phyloP scores from a whole-genome alignment of 2,113 vertebrate species.

The Delphinus delphis region DNA sequence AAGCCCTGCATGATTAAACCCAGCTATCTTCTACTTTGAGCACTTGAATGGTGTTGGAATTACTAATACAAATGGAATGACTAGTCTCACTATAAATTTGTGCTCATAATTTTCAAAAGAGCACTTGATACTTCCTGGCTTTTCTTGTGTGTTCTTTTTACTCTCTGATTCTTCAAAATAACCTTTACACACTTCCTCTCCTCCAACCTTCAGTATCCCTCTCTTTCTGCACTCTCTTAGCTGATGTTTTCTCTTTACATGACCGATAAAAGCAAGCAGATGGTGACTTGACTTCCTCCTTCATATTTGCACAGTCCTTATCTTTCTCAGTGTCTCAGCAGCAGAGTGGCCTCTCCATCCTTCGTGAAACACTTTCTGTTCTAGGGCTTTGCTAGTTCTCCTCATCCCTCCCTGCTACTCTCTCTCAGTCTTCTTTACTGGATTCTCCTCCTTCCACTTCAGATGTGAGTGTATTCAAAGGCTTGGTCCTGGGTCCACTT shows the following conservation, averaged over 20 bases:
- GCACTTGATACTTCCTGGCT: neutral
- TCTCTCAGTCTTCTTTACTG: neutral
- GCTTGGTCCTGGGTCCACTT: neutral
- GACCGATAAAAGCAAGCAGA: neutral
- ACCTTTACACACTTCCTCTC: neutral
- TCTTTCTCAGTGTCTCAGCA: neutral
- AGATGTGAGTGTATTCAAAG: neutral
- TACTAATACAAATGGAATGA: neutral
- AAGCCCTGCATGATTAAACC: neutral
- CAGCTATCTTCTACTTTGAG: neutral
- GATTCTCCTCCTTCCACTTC: neutral
- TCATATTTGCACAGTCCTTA: neutral
- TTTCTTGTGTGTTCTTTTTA: neutral
- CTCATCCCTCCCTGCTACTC: neutral
- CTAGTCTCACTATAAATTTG: neutral
- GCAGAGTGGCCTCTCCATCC: neutral
- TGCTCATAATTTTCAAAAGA: neutral
- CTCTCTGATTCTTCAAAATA: neutral
- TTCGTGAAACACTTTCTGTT: neutral
- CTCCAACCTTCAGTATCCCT: neutral
- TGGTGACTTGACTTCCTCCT: neutral
- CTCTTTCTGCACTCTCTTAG: neutral
- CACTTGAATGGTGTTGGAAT: neutral
- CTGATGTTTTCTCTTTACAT: neutral
- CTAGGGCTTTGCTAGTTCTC: neutral